Conservation (phyloP, 2,797 vertebrate genomes). For the Characodon lateralis region DNA sequence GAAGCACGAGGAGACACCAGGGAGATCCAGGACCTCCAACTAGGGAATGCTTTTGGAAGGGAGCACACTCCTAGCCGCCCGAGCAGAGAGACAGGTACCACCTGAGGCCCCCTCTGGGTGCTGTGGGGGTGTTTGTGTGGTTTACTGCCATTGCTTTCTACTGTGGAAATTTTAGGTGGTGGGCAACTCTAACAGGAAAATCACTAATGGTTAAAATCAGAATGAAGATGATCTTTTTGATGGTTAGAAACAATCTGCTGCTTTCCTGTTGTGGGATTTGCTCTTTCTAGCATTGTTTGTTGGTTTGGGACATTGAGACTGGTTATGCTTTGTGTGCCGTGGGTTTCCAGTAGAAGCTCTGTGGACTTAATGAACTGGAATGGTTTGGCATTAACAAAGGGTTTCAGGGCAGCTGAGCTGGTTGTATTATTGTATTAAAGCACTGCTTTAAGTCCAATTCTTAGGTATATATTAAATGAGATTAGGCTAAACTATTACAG, state of each 20-base stretch:
- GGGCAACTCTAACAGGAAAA: conserved; percentile 50
- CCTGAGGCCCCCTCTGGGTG: conserved; percentile 39
- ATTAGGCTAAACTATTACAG: conserved; percentile 7
- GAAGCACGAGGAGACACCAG: conserved; percentile 45
- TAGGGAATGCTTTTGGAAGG: conserved; percentile 53
- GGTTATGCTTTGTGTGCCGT: conserved; percentile 17
- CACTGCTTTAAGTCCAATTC: neutral
- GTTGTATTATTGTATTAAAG: conserved; percentile 4
- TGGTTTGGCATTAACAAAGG: conserved; percentile 37
- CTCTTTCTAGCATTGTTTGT: conserved; percentile 15
- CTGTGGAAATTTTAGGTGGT: conserved; percentile 66
- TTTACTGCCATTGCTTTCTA: conserved; percentile 37
- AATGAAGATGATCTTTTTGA: neutral
- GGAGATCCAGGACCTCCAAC: conserved; percentile 39
- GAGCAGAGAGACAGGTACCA: conserved; percentile 75
- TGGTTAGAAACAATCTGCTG: conserved; percentile 16
- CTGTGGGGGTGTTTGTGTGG: conserved; percentile 48
- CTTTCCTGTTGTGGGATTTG: conserved; percentile 26
- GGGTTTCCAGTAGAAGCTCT: conserved; percentile 29
- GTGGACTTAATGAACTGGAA: neutral
- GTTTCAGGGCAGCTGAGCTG: conserved; percentile 39
- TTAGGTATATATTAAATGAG: conserved; percentile 1
- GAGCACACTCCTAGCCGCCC: conserved; percentile 55
- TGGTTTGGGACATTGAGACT: conserved; percentile 7
- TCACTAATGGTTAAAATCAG: conserved; percentile 6